phyloP scores from a whole-genome alignment of 2,113 vertebrate species.

The Oreochromis spilurus region DNA sequence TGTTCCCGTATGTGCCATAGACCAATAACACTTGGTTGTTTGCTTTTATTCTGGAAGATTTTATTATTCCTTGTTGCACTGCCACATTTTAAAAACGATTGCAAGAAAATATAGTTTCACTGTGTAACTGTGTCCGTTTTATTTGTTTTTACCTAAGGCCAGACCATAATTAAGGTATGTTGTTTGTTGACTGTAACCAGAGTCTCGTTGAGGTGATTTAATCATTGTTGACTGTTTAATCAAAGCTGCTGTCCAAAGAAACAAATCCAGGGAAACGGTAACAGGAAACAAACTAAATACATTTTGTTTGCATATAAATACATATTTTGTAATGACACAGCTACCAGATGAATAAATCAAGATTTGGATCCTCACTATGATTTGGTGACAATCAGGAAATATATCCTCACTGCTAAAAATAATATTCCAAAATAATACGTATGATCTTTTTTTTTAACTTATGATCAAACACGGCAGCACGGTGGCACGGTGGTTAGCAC shows the following conservation, averaged over 20 bases:
- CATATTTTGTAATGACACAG: background rate
- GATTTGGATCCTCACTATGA: background rate
- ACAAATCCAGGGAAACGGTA: background rate
- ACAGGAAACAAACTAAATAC: background rate
- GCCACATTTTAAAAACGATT: background rate
- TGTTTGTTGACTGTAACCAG: background rate
- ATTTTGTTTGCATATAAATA: background rate
- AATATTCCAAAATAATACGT: background rate
- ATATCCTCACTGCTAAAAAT: background rate
- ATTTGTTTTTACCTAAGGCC: background rate
- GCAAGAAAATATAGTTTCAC: background rate
- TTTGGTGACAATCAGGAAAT: background rate
- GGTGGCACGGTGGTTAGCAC: too few species aligned
- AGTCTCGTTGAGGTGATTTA: background rate
- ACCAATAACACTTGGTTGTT: background rate
- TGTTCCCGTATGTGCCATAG: background rate
- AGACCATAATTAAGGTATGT: background rate
- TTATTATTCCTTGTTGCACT: background rate
- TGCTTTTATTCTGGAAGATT: background rate
- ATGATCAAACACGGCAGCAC: background rate
- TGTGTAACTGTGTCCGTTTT: background rate
- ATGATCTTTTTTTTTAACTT: background rate
- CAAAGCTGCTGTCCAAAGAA: background rate
- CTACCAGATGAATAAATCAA: background rate
- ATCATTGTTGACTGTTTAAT: background rate